Base-by-base conservation (phyloP, 2,888 invertebrate species). In the Ochropleura leucogaster region DNA sequence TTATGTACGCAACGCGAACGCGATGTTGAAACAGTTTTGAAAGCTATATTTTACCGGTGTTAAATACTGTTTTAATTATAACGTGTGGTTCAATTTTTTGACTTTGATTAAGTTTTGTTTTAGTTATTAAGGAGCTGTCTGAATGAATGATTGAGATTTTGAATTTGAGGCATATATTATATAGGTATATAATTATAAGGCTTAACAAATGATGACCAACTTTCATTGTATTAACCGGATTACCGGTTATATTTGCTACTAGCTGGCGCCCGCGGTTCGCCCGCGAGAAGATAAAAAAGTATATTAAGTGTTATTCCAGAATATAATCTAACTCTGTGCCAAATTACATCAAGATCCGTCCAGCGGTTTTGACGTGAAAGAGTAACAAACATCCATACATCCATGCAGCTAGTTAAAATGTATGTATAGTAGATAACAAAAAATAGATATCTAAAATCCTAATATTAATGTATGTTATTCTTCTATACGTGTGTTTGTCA, bases 1-100 rank as follows among this genome's bases (percentile, higher is more conserved):
- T 86, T 80, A 81, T 80, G 70, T 81, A 83, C 68, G 80, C 80
- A 79, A 76, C 79, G 72, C 80, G 71, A 77, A 74, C 79, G 72
- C 80, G 68, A 83, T 80, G 80, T 77, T 74, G 72, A 79, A 76
- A 65, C 65, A 47, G 77, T 76, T 76, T 73, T 69, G 60, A 68
- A 80, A 80, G 74, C 68, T 62, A 78, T 82, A 79, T 83, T 75
- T 79, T 79, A 69, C 69, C 69, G 51, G 44, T 60, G 20, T 68
- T 73, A 82, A 80, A 77, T 53, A 51, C 51, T 30, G 64, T 12
- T 62, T 51, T 70, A 80, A 59, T 73, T 73, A 60, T 55, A 73
- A 12, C 20, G 18, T 18, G 14, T n/a, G 6, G 16, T 16, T 10
- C 14, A 7, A 51, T 49, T 59, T 70, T 69, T 64, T 46, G 18